A percentile compares a stretch with the other conserved stretches of the same genome.
Conservation (phyloP, 2,797 vertebrate genomes). For the Pseudocheirus occidentalis region DNA sequence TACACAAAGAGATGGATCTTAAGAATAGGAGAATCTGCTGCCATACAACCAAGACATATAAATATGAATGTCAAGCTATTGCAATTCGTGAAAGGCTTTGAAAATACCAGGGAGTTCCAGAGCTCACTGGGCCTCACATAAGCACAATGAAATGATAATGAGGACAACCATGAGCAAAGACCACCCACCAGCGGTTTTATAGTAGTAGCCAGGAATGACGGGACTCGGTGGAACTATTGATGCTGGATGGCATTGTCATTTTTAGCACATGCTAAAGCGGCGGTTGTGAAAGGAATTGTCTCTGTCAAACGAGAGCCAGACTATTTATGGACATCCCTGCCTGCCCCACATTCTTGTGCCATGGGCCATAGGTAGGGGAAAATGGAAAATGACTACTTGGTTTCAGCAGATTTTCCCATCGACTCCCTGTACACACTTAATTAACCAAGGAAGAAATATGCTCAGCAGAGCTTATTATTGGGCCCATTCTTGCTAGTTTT, state of each 20-base stretch:
- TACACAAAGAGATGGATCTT: slow-evolving; percentile 78
- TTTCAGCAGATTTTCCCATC: slow-evolving; percentile 83
- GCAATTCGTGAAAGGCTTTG: slow-evolving; percentile 80
- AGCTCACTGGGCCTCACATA: slow-evolving; percentile 78
- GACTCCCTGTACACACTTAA: slow-evolving; percentile 79
- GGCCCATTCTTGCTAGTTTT: neutral
- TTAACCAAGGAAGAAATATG: slow-evolving; percentile 76
- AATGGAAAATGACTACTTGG: slow-evolving; percentile 80
- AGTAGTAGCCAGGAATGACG: slow-evolving; percentile 83
- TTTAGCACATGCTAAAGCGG: slow-evolving; percentile 84
- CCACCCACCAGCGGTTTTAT: slow-evolving; percentile 87
- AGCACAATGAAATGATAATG: slow-evolving; percentile 86
- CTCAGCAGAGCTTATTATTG: slow-evolving; percentile 43
- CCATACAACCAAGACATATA: slow-evolving; percentile 82
- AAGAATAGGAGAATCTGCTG: slow-evolving; percentile 79
- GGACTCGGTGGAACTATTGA: slow-evolving; percentile 84
- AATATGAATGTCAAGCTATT: slow-evolving; percentile 87
- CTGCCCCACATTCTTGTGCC: slow-evolving; percentile 79
- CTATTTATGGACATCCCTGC: slow-evolving; percentile 83
- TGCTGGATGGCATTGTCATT: slow-evolving; percentile 85
- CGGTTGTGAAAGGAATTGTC: slow-evolving; percentile 82
- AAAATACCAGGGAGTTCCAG: slow-evolving; percentile 81
- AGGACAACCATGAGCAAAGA: slow-evolving; percentile 80
- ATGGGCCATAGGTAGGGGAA: slow-evolving; percentile 82
- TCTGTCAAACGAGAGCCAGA: slow-evolving; percentile 83